Evolutionary conservation across 2,113 vertebrate species (phyloP).

Genomic region (Sinosuthora webbiana): DNA sequence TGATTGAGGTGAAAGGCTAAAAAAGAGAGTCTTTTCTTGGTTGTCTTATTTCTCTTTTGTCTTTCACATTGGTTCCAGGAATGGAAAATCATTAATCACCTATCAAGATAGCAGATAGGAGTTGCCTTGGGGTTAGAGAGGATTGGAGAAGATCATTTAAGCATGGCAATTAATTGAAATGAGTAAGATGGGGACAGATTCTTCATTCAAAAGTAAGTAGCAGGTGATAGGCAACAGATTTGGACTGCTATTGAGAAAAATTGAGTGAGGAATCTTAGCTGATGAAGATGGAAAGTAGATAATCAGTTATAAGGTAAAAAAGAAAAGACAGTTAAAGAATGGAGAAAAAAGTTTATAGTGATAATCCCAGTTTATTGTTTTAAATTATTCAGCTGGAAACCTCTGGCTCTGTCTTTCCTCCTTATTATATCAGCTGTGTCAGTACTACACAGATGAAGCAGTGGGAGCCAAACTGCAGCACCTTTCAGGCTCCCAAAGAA

Average conservation of each 20-base stretch:
- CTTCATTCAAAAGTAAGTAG: slow-evolving; percentile 21
- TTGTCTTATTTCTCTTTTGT: slow-evolving; percentile 21
- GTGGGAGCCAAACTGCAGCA: background rate
- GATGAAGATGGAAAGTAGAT: background rate
- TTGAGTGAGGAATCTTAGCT: background rate
- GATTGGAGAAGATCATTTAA: background rate
- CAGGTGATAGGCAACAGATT: slow-evolving; percentile 17
- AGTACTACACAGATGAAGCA: background rate
- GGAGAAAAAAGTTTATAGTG: background rate
- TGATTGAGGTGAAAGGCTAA: slow-evolving; percentile 16
- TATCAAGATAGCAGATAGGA: background rate
- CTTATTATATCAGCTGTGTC: background rate
- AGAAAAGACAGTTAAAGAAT: background rate
- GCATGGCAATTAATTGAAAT: slow-evolving; percentile 24
- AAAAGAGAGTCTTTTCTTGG: background rate
- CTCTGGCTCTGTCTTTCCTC: background rate
- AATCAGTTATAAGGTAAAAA: background rate
- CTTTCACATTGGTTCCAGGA: slow-evolving; percentile 19
- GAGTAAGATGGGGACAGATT: background rate
- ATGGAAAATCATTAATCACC: slow-evolving; percentile 54
- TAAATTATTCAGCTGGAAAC: background rate
- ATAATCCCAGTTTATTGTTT: background rate
- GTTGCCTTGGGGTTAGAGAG: background rate
- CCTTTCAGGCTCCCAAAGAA: background rate
- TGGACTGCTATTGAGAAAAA: slow-evolving; percentile 19